Evolutionary conservation across 2,888 invertebrate species (phyloP), one percentile per base, ranked within the genome.

Genomic region (Ectemnius continuus): DNA sequence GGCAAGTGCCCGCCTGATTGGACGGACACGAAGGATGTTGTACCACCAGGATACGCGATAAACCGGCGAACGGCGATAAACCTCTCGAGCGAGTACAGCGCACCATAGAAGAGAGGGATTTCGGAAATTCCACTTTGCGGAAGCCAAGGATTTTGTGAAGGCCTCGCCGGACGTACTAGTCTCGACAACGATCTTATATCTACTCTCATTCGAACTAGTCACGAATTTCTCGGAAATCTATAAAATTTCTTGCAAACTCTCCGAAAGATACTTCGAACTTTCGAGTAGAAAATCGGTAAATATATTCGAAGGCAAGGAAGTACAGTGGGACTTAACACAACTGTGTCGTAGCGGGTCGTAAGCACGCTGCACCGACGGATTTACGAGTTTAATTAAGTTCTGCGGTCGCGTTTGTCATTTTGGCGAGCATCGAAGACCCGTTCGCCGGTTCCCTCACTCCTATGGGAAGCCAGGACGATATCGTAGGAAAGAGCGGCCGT

Each of bases 341-440:
- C 36, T 36, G 36, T 36, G 36, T 36, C 74, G 63, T 52, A 14
- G n/a, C 67, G 62, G 78, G 77, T 77, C 76, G 79, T 77, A 78
- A 84, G 81, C 83, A 80, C 80, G 70, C 79, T 79, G 36, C 79
- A 81, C 78, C 79, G 81, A 86, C 85, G 84, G 88, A 89, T 88
- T 89, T 89, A 89, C 87, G 89, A 86, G 88, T 87, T 89, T 89
- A 89, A 89, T 89, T 89, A 89, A 89, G 87, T 88, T 88, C 83
- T 88, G 88, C 86, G 88, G 89, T 88, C 87, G 85, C 86, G 86
- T 88, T 88, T 85, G 88, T 88, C 88, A 88, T 88, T 86, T 87
- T 84, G 84, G 84, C 80, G 78, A 74, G 81, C 86, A 87, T 87
- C 84, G 88, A 87, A 84, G 86, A 78, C 84, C 86, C 86, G 86